Evolutionary conservation across 53 echinoderm and acorn worm genomes (phyloP).

Genomic region (Luidia sarsii): DNA sequence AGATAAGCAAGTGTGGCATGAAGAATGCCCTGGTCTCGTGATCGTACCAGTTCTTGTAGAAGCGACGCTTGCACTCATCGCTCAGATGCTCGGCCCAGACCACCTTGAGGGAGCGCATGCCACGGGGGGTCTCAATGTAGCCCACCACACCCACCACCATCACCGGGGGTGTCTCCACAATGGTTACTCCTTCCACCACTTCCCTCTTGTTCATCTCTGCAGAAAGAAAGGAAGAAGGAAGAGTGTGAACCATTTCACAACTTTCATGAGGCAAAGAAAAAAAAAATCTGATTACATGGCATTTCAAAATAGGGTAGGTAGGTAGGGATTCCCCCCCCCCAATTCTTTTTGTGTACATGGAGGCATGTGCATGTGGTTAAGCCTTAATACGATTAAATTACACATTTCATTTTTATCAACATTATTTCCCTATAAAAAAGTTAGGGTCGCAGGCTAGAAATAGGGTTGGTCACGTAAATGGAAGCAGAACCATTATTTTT

Average conservation of each 20-base stretch:
- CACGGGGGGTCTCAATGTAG: conserved; percentile 95
- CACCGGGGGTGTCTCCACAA: conserved; percentile 95
- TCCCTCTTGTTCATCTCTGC: conserved; percentile 98
- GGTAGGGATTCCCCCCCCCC: too few species aligned
- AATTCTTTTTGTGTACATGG: background rate
- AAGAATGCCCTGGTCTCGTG: too few species aligned
- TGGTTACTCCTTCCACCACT: conserved; percentile 93
- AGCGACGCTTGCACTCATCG: conserved; percentile 97
- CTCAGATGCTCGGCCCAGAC: conserved; percentile 99
- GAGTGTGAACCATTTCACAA: background rate
- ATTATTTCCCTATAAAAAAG: background rate
- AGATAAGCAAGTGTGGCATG: too few species aligned
- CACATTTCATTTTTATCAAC: background rate
- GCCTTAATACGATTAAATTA: too few species aligned
- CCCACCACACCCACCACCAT: conserved; percentile 93
- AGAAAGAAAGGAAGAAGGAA: conserved; percentile 6
- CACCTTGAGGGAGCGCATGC: conserved; percentile 93
- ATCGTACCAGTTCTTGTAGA: conserved; percentile 99
- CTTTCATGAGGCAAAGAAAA: background rate
- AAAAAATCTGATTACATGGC: background rate
- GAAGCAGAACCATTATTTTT: too few species aligned
- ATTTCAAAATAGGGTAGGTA: too few species aligned
- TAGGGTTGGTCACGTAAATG: too few species aligned
- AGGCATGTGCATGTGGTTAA: background rate
- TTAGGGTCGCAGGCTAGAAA: too few species aligned